Base-by-base conservation (phyloP, 1,140 invertebrate species). In the Eulimnadia texana region DNA sequence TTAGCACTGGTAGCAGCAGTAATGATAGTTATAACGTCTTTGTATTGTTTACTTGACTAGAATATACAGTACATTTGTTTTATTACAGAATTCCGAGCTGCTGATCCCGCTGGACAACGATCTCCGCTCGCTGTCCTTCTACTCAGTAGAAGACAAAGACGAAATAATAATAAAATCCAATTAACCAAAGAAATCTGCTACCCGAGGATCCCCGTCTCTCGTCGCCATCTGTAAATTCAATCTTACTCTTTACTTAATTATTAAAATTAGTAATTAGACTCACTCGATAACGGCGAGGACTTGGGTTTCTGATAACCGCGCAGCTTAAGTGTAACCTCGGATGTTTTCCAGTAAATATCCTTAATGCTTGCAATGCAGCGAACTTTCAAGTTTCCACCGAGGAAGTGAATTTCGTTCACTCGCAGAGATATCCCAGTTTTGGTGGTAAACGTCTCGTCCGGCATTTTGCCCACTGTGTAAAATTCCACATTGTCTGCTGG, bases 111-210 rank as follows among this genome's bases (percentile, higher is more conserved):
- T 93, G 58, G 85, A 90, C 63, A 91, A 91, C 70, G 80, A 82
- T 58, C 80, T 87, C 60, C 85, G 88, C 71, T 81, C 86, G 66
- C 71, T 94, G 28, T 80, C 80, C 63, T 91, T 84, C 72, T 94
- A 86, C 74, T 90, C 88, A 0, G 75, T 93, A 33, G 85, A 90
- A 76, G 81, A 86, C 67, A 85, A 85, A 59, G 88, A 93, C 74
- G 82, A 77, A 58, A 82, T 93, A 68, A 70, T 82, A 57, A 33
- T 57, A 29, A 28, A 57, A 19, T 13, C 6, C 33, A 6, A 42
- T 6, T 42, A n/a, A n/a, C n/a, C n/a, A n/a, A n/a, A n/a, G n/a
- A n/a, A n/a, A n/a, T n/a, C n/a, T n/a, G n/a, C n/a, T n/a, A n/a
- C n/a, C n/a, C n/a, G n/a, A n/a, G n/a, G n/a, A n/a, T n/a, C n/a